phyloP scores from a whole-genome alignment of 2,888 invertebrate genomes.

The Sphecodes monilicornis region DNA sequence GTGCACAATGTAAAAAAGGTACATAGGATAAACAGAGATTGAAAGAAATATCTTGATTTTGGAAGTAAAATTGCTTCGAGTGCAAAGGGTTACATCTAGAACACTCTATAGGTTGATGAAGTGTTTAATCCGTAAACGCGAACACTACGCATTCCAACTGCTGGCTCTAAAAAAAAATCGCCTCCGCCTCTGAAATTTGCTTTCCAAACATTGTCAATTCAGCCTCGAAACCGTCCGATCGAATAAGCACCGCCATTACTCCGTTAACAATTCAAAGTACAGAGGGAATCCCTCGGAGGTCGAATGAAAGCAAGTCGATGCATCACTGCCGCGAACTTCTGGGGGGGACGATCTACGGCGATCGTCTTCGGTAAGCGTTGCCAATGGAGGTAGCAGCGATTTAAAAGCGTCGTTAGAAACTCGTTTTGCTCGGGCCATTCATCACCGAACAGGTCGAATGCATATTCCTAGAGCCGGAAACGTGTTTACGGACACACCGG shows the following conservation, averaged over 20 bases:
- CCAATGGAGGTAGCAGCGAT: not conserved
- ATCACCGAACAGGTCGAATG: not conserved
- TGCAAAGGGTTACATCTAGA: too few relatives aligned
- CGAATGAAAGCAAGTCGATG: not conserved
- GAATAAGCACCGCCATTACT: not conserved
- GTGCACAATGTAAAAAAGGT: too few relatives aligned
- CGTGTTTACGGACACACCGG: slow-evolving; percentile 16
- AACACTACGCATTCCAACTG: too few relatives aligned
- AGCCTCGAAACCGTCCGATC: not conserved
- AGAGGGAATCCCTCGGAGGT: not conserved
- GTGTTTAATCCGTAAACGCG: too few relatives aligned
- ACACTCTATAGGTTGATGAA: too few relatives aligned
- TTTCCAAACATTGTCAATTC: not conserved
- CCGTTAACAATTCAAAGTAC: not conserved
- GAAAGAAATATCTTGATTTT: too few relatives aligned
- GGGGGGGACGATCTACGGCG: not conserved
- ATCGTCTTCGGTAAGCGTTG: not conserved
- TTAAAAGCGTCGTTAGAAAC: slow-evolving; percentile 9
- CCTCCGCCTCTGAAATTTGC: not conserved
- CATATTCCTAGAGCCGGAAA: not conserved
- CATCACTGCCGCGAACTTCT: not conserved
- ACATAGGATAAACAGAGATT: too few relatives aligned
- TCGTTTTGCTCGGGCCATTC: not conserved
- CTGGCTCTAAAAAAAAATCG: not conserved
- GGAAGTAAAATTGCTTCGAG: too few relatives aligned